Base-by-base conservation (phyloP, 92 coral and sea anemone species). In the Phenganax subtilis region DNA sequence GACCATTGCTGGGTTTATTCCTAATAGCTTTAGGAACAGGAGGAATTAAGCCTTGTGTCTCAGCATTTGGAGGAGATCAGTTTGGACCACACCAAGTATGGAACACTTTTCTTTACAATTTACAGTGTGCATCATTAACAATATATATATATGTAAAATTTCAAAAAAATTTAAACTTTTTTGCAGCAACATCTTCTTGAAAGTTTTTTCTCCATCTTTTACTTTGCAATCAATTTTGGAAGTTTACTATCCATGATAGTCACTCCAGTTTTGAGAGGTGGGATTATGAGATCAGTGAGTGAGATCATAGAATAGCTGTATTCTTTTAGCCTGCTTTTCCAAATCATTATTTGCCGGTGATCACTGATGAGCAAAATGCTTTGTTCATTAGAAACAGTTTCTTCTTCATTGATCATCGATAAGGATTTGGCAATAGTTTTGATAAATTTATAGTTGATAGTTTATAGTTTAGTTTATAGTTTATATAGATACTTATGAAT, bases 31-130 rank as follows among this genome's bases (percentile, higher is more conserved):
- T 93, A 51, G 98, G 98, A 67, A 93, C 98, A 44, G 98, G 98
- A 54, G 98, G 98, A 51, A 93, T 93, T 73, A 93, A 93, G 75
- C 98, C 98, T 12, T 93, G 98, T 79, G 98, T 93, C 75, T 93
- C 98, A 0, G 98, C 98, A 65, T 93, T 93, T 90, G 98, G 98
- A 29, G 98, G 98, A n/a, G 98, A 93, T 62, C 98, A 93, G 85
- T 93, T 93, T 69, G 84, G 89, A 62, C 93, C 98, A 10, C 75
- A 86, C 17, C 98, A 93, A 88, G 98, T 93, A 63, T 64, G 17
- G 12, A 44, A 20, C 16, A 15, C 12, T 52, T 51, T 53, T 62
- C 51, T 65, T 9, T 37, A 12, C 58, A 62, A 30, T 51, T 27
- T 27, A 61, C 6, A 6, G 28, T 61, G 28, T 61, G 28, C 28